These are phyloP conservation scores for Perognathus longimembris DNA, from an alignment of 2,113 vertebrate species.

Conservation along the genomic window DNA sequence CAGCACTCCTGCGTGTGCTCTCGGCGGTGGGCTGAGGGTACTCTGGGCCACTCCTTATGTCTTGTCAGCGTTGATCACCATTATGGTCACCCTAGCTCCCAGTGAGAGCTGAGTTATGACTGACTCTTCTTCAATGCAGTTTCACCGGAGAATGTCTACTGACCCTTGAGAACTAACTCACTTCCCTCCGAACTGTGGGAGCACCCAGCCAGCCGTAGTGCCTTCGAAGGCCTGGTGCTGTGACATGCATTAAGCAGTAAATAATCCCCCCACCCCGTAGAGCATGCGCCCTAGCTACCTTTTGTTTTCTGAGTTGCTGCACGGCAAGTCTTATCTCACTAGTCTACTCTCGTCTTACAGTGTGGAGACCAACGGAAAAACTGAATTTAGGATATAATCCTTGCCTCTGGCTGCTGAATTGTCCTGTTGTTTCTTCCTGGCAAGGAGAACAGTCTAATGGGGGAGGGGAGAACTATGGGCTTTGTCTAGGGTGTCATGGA, in stretches of 20 bases:
- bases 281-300: conserved; percentile 51
- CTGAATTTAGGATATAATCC: conserved; percentile 69
- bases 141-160: not conserved
- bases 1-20: not conserved
- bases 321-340: conserved; percentile 64
- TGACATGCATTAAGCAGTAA: conserved; percentile 67
- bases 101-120: not conserved
- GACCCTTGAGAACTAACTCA: conserved; percentile 49
- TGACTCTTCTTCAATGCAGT: not conserved
- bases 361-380: conserved; percentile 23
- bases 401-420: not conserved
- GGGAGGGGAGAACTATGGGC: fast-evolving
- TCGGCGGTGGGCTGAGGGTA: not conserved
- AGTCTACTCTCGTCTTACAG: conserved; percentile 75
- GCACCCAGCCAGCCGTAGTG: conserved; percentile 45
- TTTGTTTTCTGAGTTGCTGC: conserved; percentile 71
- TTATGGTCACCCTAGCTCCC: not conserved
- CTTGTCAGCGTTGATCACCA: not conserved
- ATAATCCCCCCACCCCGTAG: conserved; percentile 57
- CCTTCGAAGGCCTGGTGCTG: not conserved
- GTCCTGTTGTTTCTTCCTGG: not conserved
- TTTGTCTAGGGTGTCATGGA: not conserved
- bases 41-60: not conserved
- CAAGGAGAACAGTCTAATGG: not conserved
- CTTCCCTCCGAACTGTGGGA: conserved; percentile 56